These are phyloP conservation scores for Empis livida DNA, from an alignment of 2,888 invertebrate genomes.

Conservation along the genomic window DNA sequence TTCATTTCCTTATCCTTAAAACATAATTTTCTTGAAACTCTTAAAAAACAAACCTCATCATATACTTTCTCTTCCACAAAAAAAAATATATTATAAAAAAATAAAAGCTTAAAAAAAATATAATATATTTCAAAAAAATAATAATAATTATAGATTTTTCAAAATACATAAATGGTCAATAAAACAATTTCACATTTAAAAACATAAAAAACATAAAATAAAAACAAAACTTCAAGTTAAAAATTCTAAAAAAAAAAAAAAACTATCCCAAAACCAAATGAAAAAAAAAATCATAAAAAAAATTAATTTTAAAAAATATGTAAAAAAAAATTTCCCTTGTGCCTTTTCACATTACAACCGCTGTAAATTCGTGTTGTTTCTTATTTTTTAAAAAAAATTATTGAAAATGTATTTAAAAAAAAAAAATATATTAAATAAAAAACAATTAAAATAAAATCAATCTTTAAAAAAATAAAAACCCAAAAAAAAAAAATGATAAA, in stretches of 20 bases:
- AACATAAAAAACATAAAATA: conserved; percentile 1
- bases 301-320: conserved; percentile 11
- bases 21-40: no score
- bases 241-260: no score
- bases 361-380: conserved; percentile 16
- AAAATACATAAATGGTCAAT: neutral
- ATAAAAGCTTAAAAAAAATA: no score
- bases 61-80: neutral
- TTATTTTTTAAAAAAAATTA: conserved; percentile 11
- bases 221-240: neutral
- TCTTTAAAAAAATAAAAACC: neutral
- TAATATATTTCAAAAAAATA: no score
- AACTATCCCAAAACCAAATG: conserved; percentile 1
- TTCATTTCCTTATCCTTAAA: no score
- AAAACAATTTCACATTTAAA: conserved; percentile 8
- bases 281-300: conserved; percentile 3
- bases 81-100: no score
- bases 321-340: conserved; percentile 21
- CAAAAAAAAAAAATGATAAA: neutral
- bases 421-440: no score
- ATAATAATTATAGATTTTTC: neutral
- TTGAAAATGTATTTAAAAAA: conserved; percentile 3
- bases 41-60: neutral
- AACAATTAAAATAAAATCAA: no score
- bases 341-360: conserved; percentile 19